These are phyloP conservation scores for Acinonyx jubatus DNA, from an alignment of 2,113 vertebrate species.

Conservation along the genomic window DNA sequence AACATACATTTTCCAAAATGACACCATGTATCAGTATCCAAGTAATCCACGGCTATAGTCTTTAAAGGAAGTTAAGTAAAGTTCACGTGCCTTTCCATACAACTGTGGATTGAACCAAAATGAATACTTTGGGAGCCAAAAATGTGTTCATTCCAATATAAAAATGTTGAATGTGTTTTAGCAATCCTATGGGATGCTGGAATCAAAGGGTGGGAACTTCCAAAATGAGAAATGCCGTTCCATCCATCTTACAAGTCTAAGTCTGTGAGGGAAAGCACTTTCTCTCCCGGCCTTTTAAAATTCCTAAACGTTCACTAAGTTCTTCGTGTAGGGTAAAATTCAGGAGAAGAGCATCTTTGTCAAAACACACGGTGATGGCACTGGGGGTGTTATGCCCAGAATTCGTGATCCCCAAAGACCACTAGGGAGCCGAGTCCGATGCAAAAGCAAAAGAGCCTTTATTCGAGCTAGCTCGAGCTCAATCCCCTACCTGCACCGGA, in stretches of 20 bases:
- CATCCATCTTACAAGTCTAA: background rate
- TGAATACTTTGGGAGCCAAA: slow-evolving; percentile 64
- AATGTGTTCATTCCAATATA: slow-evolving; percentile 63
- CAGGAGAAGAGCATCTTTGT: background rate
- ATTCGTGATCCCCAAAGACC: too few species aligned
- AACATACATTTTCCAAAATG: slow-evolving; percentile 38
- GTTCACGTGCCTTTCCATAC: slow-evolving; percentile 43
- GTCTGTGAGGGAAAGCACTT: background rate
- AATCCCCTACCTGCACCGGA: too few species aligned
- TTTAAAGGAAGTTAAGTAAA: slow-evolving; percentile 66
- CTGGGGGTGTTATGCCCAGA: background rate
- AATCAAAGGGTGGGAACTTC: slow-evolving; percentile 61
- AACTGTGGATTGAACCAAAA: slow-evolving; percentile 63
- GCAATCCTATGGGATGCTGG: slow-evolving; percentile 55
- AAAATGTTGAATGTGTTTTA: slow-evolving; percentile 66
- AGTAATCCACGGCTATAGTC: slow-evolving; percentile 28
- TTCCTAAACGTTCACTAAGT: background rate
- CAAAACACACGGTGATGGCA: background rate
- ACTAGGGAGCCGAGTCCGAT: too few species aligned
- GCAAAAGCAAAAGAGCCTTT: too few species aligned
- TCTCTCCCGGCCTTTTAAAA: background rate
- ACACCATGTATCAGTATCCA: slow-evolving; percentile 21
- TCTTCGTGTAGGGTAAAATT: background rate
- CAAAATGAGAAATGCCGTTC: slow-evolving; percentile 23
- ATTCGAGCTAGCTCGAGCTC: too few species aligned